Conservation (phyloP, 2,113 vertebrate genomes). For the Copsychus sechellarum region DNA sequence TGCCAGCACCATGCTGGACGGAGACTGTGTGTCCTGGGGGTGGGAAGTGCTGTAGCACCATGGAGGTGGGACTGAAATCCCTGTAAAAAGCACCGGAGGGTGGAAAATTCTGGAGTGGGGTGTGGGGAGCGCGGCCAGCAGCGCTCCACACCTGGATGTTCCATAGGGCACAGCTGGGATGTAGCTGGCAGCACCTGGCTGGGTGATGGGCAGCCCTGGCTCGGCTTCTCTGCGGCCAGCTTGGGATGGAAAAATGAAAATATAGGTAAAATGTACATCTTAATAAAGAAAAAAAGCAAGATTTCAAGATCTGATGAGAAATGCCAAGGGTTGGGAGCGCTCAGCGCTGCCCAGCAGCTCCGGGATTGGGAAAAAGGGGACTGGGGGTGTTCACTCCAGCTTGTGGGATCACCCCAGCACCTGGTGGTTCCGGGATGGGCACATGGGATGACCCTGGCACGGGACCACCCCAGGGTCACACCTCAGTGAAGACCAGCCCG, state of each 20-base stretch:
- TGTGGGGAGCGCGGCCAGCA: background rate
- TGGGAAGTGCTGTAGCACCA: background rate
- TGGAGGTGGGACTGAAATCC: background rate
- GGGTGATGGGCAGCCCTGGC: background rate
- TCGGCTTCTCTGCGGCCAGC: background rate
- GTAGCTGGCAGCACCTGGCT: background rate
- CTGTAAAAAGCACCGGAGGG: background rate
- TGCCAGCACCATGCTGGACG: background rate
- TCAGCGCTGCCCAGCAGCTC: conserved; percentile 21
- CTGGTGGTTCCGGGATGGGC: background rate
- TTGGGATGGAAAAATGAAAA: background rate
- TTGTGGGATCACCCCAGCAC: background rate
- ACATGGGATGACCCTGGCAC: accelerated
- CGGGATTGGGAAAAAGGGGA: background rate
- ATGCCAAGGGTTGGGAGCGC: background rate
- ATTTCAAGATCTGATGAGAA: background rate
- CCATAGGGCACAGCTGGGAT: background rate
- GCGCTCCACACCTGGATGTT: background rate
- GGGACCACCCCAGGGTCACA: conserved; percentile 42
- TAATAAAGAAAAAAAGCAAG: background rate
- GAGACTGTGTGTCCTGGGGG: background rate
- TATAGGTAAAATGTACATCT: background rate
- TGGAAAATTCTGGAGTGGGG: background rate
- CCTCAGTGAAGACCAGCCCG: conserved; percentile 85
- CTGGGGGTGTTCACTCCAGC: background rate